These are phyloP conservation scores for Phataginus tricuspis DNA, from an alignment of 2,797 vertebrate genomes.

Conservation along the genomic window DNA sequence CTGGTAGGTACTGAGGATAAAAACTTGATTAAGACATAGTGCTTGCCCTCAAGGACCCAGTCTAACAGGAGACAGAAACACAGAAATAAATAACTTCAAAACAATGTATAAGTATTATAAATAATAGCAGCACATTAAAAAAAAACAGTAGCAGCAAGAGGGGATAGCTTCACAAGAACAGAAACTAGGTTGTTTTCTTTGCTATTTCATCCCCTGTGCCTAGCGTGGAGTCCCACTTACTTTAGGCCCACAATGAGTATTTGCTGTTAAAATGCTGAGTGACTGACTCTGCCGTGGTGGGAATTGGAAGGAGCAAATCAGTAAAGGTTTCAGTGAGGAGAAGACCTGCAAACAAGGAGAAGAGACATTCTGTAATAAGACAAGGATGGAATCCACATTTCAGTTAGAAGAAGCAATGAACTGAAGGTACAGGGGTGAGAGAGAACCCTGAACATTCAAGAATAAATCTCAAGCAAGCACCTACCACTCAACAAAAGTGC, in stretches of 20 bases:
- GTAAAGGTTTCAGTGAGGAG: neutral
- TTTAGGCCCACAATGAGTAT: neutral
- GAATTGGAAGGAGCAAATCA: neutral
- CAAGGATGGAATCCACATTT: neutral
- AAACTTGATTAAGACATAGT: slow-evolving; percentile 58
- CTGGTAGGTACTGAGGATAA: slow-evolving; percentile 18
- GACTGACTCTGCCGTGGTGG: neutral
- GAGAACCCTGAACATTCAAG: neutral
- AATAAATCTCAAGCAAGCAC: neutral
- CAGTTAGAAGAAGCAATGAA: neutral
- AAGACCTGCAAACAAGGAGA: neutral
- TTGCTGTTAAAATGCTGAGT: neutral
- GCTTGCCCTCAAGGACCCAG: slow-evolving; percentile 49
- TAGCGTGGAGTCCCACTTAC: neutral
- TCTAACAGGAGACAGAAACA: slow-evolving; percentile 36
- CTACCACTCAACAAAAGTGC: neutral
- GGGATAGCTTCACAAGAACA: neutral
- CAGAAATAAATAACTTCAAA: slow-evolving; percentile 62
- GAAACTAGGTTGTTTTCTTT: neutral
- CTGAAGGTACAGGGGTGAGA: neutral
- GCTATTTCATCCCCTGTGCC: neutral
- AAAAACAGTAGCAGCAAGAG: neutral
- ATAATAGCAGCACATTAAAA: neutral
- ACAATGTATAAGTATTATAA: slow-evolving; percentile 38
- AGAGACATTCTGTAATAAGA: neutral